phyloP scores from a whole-genome alignment of 2,797 vertebrate genomes.

The Glossophaga mutica region DNA sequence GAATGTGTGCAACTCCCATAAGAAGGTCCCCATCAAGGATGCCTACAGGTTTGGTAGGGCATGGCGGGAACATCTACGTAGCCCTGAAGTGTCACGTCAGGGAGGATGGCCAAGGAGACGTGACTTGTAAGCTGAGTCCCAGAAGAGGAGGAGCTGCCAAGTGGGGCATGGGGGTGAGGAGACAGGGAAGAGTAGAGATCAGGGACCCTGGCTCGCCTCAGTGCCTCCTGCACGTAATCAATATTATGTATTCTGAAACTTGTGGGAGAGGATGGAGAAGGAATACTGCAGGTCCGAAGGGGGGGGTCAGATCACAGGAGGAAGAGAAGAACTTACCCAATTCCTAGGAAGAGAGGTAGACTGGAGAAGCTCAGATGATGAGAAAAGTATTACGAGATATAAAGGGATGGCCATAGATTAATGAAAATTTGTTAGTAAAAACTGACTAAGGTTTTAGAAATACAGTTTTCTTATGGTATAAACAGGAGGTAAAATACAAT shows the following conservation, averaged over 20 bases:
- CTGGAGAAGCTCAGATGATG: background rate
- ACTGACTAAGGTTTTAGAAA: background rate
- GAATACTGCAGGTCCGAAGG: background rate
- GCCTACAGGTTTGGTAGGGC: background rate
- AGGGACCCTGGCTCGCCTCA: background rate
- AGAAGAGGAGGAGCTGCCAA: background rate
- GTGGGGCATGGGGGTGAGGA: fast-evolving
- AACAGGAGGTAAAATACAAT: background rate
- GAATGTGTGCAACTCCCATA: background rate
- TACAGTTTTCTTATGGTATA: background rate
- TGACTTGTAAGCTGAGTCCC: background rate
- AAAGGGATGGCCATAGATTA: background rate
- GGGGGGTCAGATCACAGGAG: background rate
- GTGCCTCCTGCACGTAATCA: background rate
- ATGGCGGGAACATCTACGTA: background rate
- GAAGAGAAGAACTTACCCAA: background rate
- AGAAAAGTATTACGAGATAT: background rate
- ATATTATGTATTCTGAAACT: background rate
- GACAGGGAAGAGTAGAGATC: background rate
- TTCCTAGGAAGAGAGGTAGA: background rate
- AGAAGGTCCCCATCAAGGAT: background rate
- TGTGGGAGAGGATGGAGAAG: background rate
- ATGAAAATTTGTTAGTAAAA: background rate
- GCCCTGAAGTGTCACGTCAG: background rate
- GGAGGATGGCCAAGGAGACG: background rate